Base-by-base conservation (phyloP, 2,113 vertebrate species). In the Cryptotis parvus region DNA sequence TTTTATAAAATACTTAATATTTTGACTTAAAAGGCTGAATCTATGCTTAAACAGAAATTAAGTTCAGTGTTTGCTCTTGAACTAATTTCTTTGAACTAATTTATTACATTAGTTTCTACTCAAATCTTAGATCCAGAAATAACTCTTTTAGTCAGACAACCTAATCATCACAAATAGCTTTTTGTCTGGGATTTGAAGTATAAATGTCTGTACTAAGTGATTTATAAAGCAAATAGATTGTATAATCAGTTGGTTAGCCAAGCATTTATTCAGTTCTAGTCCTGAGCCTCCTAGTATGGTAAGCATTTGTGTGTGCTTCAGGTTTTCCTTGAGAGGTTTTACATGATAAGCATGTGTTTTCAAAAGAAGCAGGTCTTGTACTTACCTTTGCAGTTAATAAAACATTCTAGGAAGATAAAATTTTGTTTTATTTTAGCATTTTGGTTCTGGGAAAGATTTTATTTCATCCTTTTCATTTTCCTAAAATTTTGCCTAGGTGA, bases 71-170 rank as follows among this genome's bases (percentile, higher is more conserved):
- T 58, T 78, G 24, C 52, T 91, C 35, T 70, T 87, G 63, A 92
- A 29, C 58, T 90, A 86, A 84, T n/a, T 84, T 82, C n/a, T n/a
- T 70, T 87, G 63, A 92, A 29, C 58, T 90, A 86, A 84, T n/a
- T 84, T 82, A 93, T 41, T 58, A 27, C 52, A 63, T 87, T 80
- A 88, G 76, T 89, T 92, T 87, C 80, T 89, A 1, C 73, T 89
- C 24, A 81, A 43, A 31, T 80, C 37, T 94, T 90, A 86, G 33
- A 37, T 87, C 14, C 81, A 74, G 37, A 91, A 84, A 83, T 83
- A 83, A 0, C 86, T 16, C 79, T 84, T 73, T 49, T 80, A 88
- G 65, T 74, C 65, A 75, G 4, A 66, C 79, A 80, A 0, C 4
- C 8, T 80, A 76, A 7, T 76, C 45, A 91, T 80, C 63, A 76